A percentile compares a stretch with the other conserved stretches of the same genome.
Evolutionary conservation across 1,140 invertebrate species (phyloP).

Genomic region (Apis cerana): DNA sequence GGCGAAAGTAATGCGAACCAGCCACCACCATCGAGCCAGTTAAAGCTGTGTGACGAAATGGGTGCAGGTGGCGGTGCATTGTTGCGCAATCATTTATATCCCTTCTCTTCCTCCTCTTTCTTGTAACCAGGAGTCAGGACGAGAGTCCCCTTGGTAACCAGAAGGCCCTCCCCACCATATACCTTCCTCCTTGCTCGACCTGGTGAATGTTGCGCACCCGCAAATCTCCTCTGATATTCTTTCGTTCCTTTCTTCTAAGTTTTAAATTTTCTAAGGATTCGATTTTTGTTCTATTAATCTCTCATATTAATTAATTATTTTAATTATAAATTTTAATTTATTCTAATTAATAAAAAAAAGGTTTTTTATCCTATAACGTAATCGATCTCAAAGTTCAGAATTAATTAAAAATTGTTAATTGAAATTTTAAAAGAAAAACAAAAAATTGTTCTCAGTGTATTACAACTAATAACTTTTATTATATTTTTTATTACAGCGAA

Average conservation of each 20-base stretch:
- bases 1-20: constrained; percentile 70
- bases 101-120: constrained; percentile 30
- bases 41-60: constrained; percentile 69
- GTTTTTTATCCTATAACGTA: neutral
- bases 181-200: constrained; percentile 37
- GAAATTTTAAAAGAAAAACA: no score
- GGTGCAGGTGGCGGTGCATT: constrained; percentile 72
- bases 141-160: constrained; percentile 53
- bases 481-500: neutral
- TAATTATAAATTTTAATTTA: neutral
- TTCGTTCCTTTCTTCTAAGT: constrained; percentile 37
- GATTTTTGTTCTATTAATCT: neutral
- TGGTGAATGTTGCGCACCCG: constrained; percentile 57
- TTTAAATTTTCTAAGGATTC: constrained; percentile 7
- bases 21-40: constrained; percentile 52
- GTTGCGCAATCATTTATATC: constrained; percentile 62
- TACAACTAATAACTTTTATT: no score
- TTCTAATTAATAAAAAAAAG: neutral
- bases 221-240: constrained; percentile 36
- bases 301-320: neutral
- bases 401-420: no score
- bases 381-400: neutral
- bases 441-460: neutral
- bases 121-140: constrained; percentile 55
- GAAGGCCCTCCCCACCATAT: constrained; percentile 34